Conservation (phyloP, 1,140 invertebrate genomes). For the Calliopsis andreniformis region DNA sequence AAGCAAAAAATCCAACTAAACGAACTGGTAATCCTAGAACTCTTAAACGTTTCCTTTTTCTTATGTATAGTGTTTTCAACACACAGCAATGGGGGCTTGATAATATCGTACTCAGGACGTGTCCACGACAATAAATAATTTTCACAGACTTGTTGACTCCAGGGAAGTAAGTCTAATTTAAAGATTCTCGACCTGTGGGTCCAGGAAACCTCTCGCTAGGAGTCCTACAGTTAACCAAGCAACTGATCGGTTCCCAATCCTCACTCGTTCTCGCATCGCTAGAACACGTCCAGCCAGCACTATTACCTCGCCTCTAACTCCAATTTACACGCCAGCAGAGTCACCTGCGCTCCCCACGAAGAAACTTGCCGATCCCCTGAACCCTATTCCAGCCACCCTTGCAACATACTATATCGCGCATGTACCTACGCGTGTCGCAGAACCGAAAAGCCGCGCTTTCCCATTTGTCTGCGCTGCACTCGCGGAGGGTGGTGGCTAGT, state of each 20-base stretch:
- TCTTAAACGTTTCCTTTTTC: no score
- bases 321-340: constrained; percentile 53
- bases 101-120: no score
- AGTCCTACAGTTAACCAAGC: no score
- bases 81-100: no score
- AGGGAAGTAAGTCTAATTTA: no score
- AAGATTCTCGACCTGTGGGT: no score
- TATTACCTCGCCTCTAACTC: constrained; percentile 50
- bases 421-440: constrained; percentile 21
- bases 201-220: no score
- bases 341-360: constrained; percentile 59
- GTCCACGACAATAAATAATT: no score
- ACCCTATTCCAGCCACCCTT: constrained; percentile 31
- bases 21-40: no score
- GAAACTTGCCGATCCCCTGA: constrained; percentile 45
- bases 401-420: constrained; percentile 45
- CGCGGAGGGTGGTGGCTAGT: constrained; percentile 15
- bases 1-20: no score
- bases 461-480: constrained; percentile 49
- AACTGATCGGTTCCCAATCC: constrained; percentile 28
- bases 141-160: no score
- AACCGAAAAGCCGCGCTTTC: constrained; percentile 32
- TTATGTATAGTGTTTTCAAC: no score
- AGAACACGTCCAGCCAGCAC: constrained; percentile 20
- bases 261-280: constrained; percentile 22